phyloP scores from a whole-genome alignment of 2,888 invertebrate genomes.

The Cephus pulcher region DNA sequence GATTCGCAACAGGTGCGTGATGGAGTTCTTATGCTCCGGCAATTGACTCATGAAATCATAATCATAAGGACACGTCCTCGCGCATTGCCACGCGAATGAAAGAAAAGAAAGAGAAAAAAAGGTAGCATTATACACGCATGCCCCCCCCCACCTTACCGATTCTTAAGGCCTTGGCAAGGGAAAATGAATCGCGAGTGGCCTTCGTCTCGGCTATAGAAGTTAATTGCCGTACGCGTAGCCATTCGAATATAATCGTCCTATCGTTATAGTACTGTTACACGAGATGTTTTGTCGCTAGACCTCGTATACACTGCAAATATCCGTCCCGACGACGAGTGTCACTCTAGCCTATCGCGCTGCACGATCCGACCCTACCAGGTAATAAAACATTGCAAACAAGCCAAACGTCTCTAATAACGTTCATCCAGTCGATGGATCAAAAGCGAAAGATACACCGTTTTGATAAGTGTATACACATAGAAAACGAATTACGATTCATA shows the following conservation, averaged over 20 bases:
- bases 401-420: neutral
- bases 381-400: neutral
- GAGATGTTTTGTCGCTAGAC: conserved; percentile 34
- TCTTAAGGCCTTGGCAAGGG: conserved; percentile 35
- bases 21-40: conserved; percentile 17
- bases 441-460: neutral
- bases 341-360: neutral
- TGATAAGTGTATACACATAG: conserved; percentile 15
- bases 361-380: neutral
- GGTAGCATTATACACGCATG: conserved; percentile 1
- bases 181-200: conserved; percentile 43
- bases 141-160: neutral
- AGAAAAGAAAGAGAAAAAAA: neutral
- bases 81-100: neutral
- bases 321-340: neutral
- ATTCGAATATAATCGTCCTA: conserved; percentile 42
- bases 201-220: conserved; percentile 34
- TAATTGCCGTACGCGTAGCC: conserved; percentile 34
- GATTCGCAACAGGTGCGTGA: neutral
- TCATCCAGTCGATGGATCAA: neutral
- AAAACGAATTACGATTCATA: conserved; percentile 27
- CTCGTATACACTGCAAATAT: neutral
- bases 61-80: conserved; percentile 6
- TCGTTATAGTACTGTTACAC: conserved; percentile 44
- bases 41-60: conserved; percentile 23